Percentiles rank a stretch among this genome's conserved stretches.
Evolutionary conservation across 2,888 invertebrate species (phyloP).

Genomic region (Timema podura): DNA sequence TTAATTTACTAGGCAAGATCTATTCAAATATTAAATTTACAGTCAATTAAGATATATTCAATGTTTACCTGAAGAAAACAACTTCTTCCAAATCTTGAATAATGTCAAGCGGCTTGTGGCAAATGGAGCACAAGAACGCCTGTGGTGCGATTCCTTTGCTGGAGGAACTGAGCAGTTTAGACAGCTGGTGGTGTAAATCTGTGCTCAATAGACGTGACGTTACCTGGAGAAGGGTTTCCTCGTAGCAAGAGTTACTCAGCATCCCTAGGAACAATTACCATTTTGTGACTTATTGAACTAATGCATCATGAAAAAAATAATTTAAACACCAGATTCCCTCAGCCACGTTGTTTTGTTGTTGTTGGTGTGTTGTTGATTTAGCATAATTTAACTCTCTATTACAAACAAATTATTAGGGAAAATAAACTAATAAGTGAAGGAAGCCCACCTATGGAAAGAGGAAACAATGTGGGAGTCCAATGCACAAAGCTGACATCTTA

Average conservation of each 20-base stretch:
- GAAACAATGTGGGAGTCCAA: no score
- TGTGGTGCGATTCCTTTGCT: constrained; percentile 40
- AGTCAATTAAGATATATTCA: neutral
- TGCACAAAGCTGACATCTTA: no score
- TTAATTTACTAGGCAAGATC: neutral
- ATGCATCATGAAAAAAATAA: no score
- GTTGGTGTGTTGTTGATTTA: no score
- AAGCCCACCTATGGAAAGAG: no score
- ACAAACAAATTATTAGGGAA: no score
- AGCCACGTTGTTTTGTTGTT: no score
- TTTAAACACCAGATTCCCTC: no score
- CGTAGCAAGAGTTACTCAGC: constrained; percentile 70
- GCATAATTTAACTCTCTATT: no score
- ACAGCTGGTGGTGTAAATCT: constrained; percentile 58
- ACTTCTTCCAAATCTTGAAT: constrained; percentile 28
- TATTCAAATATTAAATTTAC: neutral
- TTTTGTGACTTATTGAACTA: no score
- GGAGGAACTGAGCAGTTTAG: constrained; percentile 40
- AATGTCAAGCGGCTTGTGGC: constrained; percentile 27
- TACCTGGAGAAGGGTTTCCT: constrained; percentile 65
- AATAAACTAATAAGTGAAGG: no score
- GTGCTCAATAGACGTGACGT: constrained; percentile 62
- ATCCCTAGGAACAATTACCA: constrained; percentile 57
- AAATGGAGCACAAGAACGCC: constrained; percentile 23
- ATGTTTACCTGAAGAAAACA: constrained; percentile 36